Evolutionary conservation across 2,888 invertebrate genomes (phyloP).

Genomic region (Prosopocoilus inquinatus): DNA sequence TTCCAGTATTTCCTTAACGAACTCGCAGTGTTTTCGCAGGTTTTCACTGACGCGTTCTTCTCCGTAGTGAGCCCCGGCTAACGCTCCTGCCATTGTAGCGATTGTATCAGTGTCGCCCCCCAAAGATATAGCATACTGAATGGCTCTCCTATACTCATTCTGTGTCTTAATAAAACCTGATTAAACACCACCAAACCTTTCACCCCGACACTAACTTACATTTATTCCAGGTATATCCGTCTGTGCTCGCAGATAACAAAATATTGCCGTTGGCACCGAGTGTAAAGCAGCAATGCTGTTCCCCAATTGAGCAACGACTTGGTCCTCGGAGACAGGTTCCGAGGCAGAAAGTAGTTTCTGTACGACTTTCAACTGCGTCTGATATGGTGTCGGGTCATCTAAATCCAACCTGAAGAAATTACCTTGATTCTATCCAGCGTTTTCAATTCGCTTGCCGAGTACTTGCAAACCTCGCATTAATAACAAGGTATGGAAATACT

Average conservation of each 20-base stretch:
- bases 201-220: constrained; percentile 41
- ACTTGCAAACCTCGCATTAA: no score
- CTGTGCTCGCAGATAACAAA: constrained; percentile 61
- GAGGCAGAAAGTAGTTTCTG: constrained; percentile 52
- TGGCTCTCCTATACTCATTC: constrained; percentile 61
- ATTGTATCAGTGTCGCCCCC: constrained; percentile 80
- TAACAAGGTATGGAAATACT: background rate
- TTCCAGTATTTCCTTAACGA: constrained; percentile 52
- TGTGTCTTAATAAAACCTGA: constrained; percentile 48
- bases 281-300: constrained; percentile 62
- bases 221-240: constrained; percentile 53
- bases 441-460: no score
- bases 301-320: constrained; percentile 58
- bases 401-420: constrained; percentile 34
- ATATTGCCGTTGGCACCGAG: constrained; percentile 73
- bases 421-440: constrained; percentile 43
- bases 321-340: constrained; percentile 47
- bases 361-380: constrained; percentile 55
- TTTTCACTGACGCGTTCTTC: constrained; percentile 53
- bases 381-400: constrained; percentile 53
- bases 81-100: constrained; percentile 70
- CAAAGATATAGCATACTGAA: constrained; percentile 68
- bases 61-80: constrained; percentile 68
- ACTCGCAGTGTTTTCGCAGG: constrained; percentile 62
- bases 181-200: constrained; percentile 6